phyloP scores from a whole-genome alignment of 2,888 invertebrate species.

The Agrilus cyanescens region DNA sequence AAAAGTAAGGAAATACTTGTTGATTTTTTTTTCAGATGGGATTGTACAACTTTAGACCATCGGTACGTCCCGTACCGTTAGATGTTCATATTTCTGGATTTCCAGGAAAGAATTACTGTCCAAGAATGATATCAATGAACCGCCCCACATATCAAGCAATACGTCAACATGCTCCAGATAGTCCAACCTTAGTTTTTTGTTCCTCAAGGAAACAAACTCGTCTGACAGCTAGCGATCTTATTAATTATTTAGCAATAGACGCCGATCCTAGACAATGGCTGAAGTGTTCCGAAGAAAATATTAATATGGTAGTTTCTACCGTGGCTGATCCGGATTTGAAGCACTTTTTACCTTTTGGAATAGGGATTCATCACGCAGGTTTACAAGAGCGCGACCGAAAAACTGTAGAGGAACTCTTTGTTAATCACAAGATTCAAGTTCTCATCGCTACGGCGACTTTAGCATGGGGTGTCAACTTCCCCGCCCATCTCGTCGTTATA shows the following conservation, averaged over 20 bases:
- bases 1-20: background rate
- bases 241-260: constrained; percentile 80
- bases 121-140: constrained; percentile 99
- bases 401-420: constrained; percentile 86
- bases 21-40: constrained; percentile 50
- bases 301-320: constrained; percentile 62
- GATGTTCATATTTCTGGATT: constrained; percentile 81
- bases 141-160: constrained; percentile 95
- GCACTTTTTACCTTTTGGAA: constrained; percentile 89
- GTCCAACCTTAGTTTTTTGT: constrained; percentile 89
- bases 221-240: constrained; percentile 90
- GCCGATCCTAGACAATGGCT: constrained; percentile 93
- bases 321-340: constrained; percentile 82
- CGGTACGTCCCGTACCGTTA: constrained; percentile 93
- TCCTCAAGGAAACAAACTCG: constrained; percentile 94
- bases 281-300: constrained; percentile 72
- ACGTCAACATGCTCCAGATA: constrained; percentile 77
- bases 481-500: constrained; percentile 94
- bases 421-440: constrained; percentile 91
- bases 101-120: constrained; percentile 97
- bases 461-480: constrained; percentile 99
- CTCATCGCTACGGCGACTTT: constrained; percentile 93
- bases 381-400: constrained; percentile 84
- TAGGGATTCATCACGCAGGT: constrained; percentile 98
- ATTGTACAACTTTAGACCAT: constrained; percentile 94